A percentile compares a stretch with the other conserved stretches of the same genome.
Conservation (phyloP, 2,888 invertebrate species). For the Melinopterus prodromus region DNA sequence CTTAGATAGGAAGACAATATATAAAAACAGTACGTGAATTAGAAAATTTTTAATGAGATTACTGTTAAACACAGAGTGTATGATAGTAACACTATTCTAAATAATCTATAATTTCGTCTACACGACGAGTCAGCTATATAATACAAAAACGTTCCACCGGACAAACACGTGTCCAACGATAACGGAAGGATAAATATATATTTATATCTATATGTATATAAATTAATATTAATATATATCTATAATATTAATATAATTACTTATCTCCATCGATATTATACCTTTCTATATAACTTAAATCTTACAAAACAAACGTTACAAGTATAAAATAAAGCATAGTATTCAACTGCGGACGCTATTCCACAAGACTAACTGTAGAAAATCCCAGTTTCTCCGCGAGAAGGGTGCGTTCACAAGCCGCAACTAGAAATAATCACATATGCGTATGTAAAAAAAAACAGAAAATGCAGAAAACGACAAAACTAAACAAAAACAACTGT, state of each 20-base stretch:
- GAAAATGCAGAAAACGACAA: not conserved
- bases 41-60: conserved; percentile 28
- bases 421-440: conserved; percentile 50
- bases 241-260: not conserved
- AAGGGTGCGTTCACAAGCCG: conserved; percentile 38
- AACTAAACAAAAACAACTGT: conserved; percentile 36
- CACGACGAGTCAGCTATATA: not conserved
- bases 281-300: conserved; percentile 14
- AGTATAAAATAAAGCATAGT: conserved; percentile 29
- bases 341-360: conserved; percentile 25
- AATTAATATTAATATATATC: conserved; percentile 19
- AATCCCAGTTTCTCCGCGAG: conserved; percentile 32
- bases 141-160: not conserved
- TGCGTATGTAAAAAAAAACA: conserved; percentile 47
- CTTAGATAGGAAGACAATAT: too few species aligned
- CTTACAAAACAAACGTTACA: conserved; percentile 26
- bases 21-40: not conserved
- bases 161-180: not conserved
- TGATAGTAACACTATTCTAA: conserved; percentile 12
- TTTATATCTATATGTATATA: not conserved
- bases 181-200: not conserved
- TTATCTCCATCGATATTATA: not conserved
- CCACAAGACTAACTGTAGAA: conserved; percentile 33
- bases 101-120: conserved; percentile 20
- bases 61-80: conserved; percentile 25